Evolutionary conservation across 2,797 vertebrate genomes (phyloP).

Genomic region (Erethizon dorsatum): DNA sequence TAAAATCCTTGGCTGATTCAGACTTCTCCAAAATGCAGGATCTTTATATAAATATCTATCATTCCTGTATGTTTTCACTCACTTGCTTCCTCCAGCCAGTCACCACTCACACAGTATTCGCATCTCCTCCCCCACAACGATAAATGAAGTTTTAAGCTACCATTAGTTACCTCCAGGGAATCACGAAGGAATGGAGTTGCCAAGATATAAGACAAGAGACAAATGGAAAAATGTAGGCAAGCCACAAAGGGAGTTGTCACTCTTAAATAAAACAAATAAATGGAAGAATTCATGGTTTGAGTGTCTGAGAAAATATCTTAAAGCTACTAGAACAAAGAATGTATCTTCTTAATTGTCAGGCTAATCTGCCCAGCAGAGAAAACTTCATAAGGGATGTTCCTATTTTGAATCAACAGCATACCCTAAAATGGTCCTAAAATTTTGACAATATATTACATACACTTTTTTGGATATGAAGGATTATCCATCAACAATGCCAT

Average conservation of each 20-base stretch:
- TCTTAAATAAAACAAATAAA: not conserved
- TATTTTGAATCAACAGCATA: not conserved
- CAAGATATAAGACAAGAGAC: not conserved
- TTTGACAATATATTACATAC: not conserved
- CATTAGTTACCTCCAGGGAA: conserved; percentile 47
- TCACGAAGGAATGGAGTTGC: conserved; percentile 34
- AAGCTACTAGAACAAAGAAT: not conserved
- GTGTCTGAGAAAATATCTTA: not conserved
- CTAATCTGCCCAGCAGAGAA: accelerated
- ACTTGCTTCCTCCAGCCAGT: conserved; percentile 75
- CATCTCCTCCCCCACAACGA: conserved; percentile 77
- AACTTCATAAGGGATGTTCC: not conserved
- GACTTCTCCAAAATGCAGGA: conserved; percentile 79
- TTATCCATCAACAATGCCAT: not conserved
- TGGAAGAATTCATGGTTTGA: not conserved
- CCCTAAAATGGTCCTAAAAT: not conserved
- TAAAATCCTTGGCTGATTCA: conserved; percentile 86
- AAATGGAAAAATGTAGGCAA: not conserved
- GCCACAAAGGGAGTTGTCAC: not conserved
- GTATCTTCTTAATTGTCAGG: not conserved
- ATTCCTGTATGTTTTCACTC: conserved; percentile 44
- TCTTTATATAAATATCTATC: conserved; percentile 11
- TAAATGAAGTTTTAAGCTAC: conserved; percentile 52
- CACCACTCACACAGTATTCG: conserved; percentile 78
- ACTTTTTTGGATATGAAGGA: not conserved